Conservation (phyloP, 2,888 invertebrate species). For the Cremastinae sp. region DNA sequence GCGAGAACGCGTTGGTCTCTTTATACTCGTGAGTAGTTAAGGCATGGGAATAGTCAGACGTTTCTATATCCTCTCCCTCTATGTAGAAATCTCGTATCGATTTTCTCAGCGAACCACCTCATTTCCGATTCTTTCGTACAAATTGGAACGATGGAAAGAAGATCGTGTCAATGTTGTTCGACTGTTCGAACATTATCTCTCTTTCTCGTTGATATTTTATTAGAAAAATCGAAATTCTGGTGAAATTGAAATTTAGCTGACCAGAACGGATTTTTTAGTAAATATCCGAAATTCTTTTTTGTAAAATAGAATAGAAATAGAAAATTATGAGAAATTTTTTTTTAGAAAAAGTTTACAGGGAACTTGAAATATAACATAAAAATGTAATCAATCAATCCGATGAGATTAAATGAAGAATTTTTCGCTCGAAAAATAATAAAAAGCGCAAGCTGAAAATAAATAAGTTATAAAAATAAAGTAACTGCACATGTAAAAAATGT, state of each 20-base stretch:
- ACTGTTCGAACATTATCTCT: neutral
- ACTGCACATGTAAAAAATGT: neutral
- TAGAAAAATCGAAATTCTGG: neutral
- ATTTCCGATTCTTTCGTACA: slow-evolving; percentile 19
- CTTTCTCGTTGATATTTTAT: neutral
- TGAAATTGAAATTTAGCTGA: neutral
- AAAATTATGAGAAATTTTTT: too few relatives aligned
- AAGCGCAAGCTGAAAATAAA: neutral
- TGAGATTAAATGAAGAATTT: neutral
- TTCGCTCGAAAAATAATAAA: too few relatives aligned
- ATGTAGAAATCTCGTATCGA: slow-evolving; percentile 25
- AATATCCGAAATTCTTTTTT: too few relatives aligned
- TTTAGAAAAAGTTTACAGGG: neutral
- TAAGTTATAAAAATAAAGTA: too few relatives aligned
- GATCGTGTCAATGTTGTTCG: neutral
- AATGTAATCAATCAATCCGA: too few relatives aligned
- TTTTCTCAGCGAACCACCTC: slow-evolving; percentile 9
- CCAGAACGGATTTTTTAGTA: too few relatives aligned
- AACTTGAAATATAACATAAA: neutral
- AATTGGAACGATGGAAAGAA: slow-evolving; percentile 8
- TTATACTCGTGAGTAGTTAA: slow-evolving; percentile 18
- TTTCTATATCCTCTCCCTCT: slow-evolving; percentile 1
- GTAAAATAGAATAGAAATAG: neutral
- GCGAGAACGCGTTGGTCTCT: neutral
- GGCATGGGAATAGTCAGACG: slow-evolving; percentile 19